These are phyloP conservation scores for Corvus moneduloides DNA, from an alignment of 2,113 vertebrate species.

Conservation along the genomic window DNA sequence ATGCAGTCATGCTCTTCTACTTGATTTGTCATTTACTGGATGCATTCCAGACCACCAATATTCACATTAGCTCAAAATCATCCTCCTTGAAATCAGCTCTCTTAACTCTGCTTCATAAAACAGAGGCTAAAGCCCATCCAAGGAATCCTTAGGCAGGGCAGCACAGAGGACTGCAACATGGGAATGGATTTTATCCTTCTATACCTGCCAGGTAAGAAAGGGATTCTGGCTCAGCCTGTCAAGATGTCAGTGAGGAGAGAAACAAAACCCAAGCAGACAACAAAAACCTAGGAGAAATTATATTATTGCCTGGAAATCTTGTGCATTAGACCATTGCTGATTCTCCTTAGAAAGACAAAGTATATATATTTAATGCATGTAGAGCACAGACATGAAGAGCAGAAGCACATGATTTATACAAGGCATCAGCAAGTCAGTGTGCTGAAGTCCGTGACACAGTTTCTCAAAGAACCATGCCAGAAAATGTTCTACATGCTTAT, in stretches of 20 bases:
- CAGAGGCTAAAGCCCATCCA: not conserved
- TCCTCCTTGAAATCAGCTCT: not conserved
- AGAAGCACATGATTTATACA: slow-evolving; percentile 6
- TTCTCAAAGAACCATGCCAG: not conserved
- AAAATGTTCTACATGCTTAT: not conserved
- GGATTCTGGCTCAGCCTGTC: not conserved
- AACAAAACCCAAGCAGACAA: not conserved
- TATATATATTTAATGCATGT: not conserved
- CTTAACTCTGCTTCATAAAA: not conserved
- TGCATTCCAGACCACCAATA: not conserved
- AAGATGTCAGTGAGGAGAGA: not conserved
- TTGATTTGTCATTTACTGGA: not conserved
- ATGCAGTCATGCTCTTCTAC: not conserved
- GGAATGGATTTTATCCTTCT: not conserved
- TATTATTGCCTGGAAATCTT: not conserved
- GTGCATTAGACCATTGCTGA: not conserved
- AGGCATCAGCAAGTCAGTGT: slow-evolving; percentile 18
- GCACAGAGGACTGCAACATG: not conserved
- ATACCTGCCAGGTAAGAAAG: not conserved
- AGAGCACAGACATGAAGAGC: not conserved
- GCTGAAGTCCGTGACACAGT: not conserved
- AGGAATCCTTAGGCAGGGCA: not conserved
- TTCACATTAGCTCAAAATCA: not conserved
- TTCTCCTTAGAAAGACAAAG: slow-evolving; percentile 17
- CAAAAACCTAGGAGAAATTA: not conserved